phyloP scores from a whole-genome alignment of 2,888 invertebrate species.

The Cheilosia vulpina region DNA sequence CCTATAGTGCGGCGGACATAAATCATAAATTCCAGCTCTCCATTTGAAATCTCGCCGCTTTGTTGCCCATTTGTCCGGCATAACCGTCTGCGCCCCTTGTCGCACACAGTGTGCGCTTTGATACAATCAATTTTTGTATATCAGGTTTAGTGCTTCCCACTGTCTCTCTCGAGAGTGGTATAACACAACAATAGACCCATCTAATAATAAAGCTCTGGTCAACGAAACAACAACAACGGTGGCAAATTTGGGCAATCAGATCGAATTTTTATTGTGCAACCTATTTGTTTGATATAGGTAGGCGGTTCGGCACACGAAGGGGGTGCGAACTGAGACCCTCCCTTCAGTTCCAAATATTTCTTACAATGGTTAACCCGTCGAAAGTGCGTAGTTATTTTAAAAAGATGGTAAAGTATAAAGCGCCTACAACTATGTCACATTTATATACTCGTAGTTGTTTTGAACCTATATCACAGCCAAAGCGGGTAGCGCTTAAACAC shows the following conservation, averaged over 20 bases:
- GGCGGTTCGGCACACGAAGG: too few species aligned
- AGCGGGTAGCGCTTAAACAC: neutral
- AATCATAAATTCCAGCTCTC: conserved; percentile 35
- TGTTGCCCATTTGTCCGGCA: conserved; percentile 29
- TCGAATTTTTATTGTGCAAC: conserved; percentile 23
- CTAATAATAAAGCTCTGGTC: neutral
- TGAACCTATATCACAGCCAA: neutral
- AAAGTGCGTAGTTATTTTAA: too few species aligned
- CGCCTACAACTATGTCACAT: too few species aligned
- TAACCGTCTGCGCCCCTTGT: conserved; percentile 1
- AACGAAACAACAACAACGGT: neutral
- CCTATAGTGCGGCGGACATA: conserved; percentile 14
- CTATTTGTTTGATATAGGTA: neutral
- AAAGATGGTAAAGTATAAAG: too few species aligned
- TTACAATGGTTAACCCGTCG: neutral
- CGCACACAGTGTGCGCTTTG: neutral
- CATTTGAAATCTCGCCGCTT: conserved; percentile 10
- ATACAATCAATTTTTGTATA: conserved; percentile 41
- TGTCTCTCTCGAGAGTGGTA: neutral
- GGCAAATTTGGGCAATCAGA: conserved; percentile 3
- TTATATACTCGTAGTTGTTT: neutral
- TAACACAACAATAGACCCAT: conserved; percentile 16
- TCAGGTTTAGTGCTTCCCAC: conserved; percentile 20
- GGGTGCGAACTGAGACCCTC: neutral
- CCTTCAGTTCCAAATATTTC: neutral